Conservation (phyloP, 1,140 invertebrate species). For the Lerema accius region DNA sequence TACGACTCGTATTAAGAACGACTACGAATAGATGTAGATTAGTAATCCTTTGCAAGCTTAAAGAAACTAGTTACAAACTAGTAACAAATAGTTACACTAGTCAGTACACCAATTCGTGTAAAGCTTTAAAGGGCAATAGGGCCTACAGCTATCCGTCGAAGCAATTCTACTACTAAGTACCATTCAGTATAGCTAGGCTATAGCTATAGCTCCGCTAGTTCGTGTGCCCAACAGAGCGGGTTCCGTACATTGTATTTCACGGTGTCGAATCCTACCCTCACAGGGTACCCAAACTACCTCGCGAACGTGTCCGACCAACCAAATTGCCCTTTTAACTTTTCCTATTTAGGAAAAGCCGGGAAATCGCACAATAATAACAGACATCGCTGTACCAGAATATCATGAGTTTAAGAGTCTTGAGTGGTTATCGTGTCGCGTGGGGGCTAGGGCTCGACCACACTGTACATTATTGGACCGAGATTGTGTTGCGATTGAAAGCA, state of each 20-base stretch:
- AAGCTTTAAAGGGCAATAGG: too few species aligned
- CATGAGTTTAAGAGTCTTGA: slow-evolving; percentile 43
- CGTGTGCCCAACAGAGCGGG: background rate
- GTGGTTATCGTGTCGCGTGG: slow-evolving; percentile 43
- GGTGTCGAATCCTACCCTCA: slow-evolving; percentile 35
- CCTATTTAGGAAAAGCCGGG: slow-evolving; percentile 70
- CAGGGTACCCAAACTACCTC: slow-evolving; percentile 37
- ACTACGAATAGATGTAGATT: too few species aligned
- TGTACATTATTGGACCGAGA: background rate
- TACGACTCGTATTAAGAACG: too few species aligned
- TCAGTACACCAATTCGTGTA: too few species aligned
- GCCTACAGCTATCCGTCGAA: too few species aligned
- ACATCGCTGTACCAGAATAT: slow-evolving; percentile 49
- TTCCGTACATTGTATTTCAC: slow-evolving; percentile 30
- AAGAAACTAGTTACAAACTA: too few species aligned
- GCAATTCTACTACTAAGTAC: too few species aligned
- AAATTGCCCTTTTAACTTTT: slow-evolving; percentile 76
- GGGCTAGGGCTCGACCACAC: background rate
- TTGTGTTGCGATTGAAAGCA: background rate
- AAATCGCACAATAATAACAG: slow-evolving; percentile 68
- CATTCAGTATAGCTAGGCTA: too few species aligned
- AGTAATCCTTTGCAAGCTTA: too few species aligned
- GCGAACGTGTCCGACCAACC: slow-evolving; percentile 57
- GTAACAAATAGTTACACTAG: too few species aligned
- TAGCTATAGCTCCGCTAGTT: slow-evolving; percentile 3